These are phyloP conservation scores for Ctenomys sociabilis DNA, from an alignment of 2,113 vertebrate species.

Conservation along the genomic window DNA sequence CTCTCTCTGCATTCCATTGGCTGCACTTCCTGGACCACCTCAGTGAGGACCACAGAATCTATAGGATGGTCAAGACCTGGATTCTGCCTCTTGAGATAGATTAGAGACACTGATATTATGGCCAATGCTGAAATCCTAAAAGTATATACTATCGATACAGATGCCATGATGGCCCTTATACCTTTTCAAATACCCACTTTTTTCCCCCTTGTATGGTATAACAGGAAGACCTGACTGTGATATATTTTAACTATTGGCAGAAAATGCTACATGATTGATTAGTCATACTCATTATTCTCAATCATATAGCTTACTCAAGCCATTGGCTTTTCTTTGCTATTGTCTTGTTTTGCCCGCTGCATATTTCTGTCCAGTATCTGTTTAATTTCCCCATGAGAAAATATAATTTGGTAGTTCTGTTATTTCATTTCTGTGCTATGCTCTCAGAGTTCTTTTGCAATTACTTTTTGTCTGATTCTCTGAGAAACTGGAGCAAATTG, in stretches of 20 bases:
- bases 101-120: background rate
- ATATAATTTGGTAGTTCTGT: conserved; percentile 36
- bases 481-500: conserved; percentile 62
- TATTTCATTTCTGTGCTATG: conserved; percentile 28
- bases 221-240: background rate
- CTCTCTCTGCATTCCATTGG: background rate
- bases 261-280: background rate
- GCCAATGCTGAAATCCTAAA: background rate
- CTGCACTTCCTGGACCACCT: background rate
- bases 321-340: background rate
- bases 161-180: background rate
- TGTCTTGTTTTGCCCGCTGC: background rate
- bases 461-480: conserved; percentile 46
- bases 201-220: background rate
- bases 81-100: background rate
- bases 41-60: background rate
- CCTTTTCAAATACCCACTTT: background rate
- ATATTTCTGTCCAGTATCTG: conserved; percentile 21
- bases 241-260: conserved; percentile 18
- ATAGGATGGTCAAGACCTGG: background rate
- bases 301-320: background rate
- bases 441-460: conserved; percentile 51
- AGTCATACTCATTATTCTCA: background rate
- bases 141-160: background rate
- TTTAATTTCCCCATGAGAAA: conserved; percentile 45